These are phyloP conservation scores for Scaptomyza hsui DNA, from an alignment of 1,140 invertebrate genomes.

Conservation along the genomic window DNA sequence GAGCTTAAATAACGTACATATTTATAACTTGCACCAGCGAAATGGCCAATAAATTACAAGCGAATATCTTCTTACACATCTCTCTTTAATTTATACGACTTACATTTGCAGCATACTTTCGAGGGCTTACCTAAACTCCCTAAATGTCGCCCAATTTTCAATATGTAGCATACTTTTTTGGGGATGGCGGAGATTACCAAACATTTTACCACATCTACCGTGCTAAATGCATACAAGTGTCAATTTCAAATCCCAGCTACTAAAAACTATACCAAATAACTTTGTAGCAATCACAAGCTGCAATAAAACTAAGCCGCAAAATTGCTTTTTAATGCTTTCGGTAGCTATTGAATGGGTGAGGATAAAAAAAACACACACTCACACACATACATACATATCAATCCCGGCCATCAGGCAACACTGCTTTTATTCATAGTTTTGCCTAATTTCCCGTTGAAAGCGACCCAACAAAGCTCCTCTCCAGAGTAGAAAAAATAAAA, in stretches of 20 bases:
- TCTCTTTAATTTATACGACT: background rate
- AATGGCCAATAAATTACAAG: background rate
- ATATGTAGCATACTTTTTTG: slow-evolving; percentile 3
- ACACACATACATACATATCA: slow-evolving; percentile 21
- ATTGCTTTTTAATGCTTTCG: slow-evolving; percentile 38
- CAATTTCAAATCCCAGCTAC: slow-evolving; percentile 26
- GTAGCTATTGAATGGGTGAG: slow-evolving; percentile 1
- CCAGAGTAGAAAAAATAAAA: background rate
- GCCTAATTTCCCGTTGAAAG: slow-evolving; percentile 32
- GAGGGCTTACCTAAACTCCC: background rate
- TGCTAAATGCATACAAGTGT: slow-evolving; percentile 25
- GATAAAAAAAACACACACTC: slow-evolving; percentile 1
- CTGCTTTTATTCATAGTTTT: slow-evolving; percentile 10
- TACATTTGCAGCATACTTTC: background rate
- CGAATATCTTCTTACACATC: no score
- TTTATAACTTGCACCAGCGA: background rate
- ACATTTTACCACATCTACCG: background rate
- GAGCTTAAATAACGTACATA: no score
- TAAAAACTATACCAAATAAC: slow-evolving; percentile 20
- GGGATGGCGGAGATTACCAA: background rate
- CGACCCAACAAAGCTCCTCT: slow-evolving; percentile 27
- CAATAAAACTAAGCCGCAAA: slow-evolving; percentile 45
- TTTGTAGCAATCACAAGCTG: slow-evolving; percentile 14
- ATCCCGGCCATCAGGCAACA: slow-evolving; percentile 28
- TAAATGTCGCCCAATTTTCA: background rate